These are phyloP conservation scores for Hyposoter didymator DNA, from an alignment of 2,888 invertebrate genomes.

Conservation along the genomic window DNA sequence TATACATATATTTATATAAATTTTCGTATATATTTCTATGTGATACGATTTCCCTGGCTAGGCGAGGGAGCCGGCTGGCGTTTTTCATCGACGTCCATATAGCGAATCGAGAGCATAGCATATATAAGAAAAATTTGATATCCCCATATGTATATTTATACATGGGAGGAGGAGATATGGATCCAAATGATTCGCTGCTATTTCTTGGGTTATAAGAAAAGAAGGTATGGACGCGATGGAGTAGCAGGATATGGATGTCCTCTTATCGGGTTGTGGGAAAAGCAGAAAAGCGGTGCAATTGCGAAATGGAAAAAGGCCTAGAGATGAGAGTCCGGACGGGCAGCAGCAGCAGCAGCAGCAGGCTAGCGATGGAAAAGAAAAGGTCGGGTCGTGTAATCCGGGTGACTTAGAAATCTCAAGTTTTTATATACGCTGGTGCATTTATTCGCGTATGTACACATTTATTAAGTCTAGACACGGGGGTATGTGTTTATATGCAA, in stretches of 20 bases:
- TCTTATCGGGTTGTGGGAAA: conserved; percentile 25
- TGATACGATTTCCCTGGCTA: not conserved
- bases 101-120: not conserved
- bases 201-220: conserved; percentile 12
- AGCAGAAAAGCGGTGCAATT: conserved; percentile 16
- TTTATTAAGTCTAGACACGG: not conserved
- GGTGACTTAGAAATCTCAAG: conserved; percentile 51
- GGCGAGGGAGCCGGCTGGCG: not conserved
- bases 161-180: not conserved
- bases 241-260: not conserved
- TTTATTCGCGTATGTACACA: not conserved
- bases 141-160: conserved; percentile 4
- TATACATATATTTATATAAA: conserved; percentile 5
- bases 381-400: conserved; percentile 31
- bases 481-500: not conserved
- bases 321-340: not conserved
- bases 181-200: conserved; percentile 19
- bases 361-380: conserved; percentile 12
- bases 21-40: not conserved
- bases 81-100: not conserved
- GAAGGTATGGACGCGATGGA: not conserved
- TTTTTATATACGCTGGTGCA: not conserved
- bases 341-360: not conserved
- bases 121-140: conserved; percentile 7
- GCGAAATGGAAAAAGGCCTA: conserved; percentile 34